Percentiles rank a stretch among this genome's conserved stretches.
phyloP scores from a whole-genome alignment of 2,797 vertebrate species.

The Poeciliopsis turneri region DNA sequence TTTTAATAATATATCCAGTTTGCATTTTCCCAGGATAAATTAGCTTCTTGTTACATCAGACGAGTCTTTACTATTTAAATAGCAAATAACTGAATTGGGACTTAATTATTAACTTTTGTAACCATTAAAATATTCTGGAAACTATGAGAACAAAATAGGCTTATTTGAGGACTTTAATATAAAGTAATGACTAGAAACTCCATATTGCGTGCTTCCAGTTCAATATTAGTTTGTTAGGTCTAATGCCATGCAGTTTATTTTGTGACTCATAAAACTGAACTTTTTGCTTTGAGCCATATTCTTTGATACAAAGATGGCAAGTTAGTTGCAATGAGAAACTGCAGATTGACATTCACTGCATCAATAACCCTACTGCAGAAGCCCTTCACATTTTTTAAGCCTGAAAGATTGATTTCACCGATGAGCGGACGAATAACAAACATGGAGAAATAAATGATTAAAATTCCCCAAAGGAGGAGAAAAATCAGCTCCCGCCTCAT shows the following conservation, averaged over 20 bases:
- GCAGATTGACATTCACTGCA: background rate
- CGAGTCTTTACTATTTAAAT: background rate
- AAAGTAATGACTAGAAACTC: conserved; percentile 9
- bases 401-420: background rate
- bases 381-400: background rate
- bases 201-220: background rate
- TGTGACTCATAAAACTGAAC: background rate
- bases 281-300: background rate
- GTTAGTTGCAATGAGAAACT: background rate
- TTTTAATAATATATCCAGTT: background rate
- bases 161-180: conserved; percentile 20
- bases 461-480: background rate
- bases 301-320: background rate
- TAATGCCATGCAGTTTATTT: background rate
- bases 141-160: conserved; percentile 28
- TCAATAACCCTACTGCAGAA: background rate
- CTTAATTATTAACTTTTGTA: conserved; percentile 33
- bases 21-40: background rate
- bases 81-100: background rate
- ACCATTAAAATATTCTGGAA: conserved; percentile 29
- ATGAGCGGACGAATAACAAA: background rate
- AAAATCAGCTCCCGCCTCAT: background rate
- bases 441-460: background rate
- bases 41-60: background rate
- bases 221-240: background rate